phyloP scores from a whole-genome alignment of 2,888 invertebrate species.

The Eristalinus aeneus region DNA sequence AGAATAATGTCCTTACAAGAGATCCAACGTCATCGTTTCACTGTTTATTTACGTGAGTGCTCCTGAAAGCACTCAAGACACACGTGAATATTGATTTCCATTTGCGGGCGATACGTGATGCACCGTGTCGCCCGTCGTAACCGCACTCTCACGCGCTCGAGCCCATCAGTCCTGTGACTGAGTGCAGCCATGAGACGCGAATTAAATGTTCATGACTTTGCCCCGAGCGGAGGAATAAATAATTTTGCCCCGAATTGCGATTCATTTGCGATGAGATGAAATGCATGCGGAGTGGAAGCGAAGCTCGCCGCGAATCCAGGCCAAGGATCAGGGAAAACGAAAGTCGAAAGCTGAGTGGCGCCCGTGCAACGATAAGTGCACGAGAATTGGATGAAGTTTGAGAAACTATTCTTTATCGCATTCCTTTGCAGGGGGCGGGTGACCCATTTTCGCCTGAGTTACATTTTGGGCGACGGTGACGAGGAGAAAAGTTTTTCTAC shows the following conservation, averaged over 20 bases:
- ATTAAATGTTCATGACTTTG: neutral
- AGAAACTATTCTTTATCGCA: neutral
- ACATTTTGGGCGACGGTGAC: neutral
- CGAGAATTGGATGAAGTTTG: neutral
- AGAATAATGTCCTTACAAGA: neutral
- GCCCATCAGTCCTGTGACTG: neutral
- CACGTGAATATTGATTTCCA: slow-evolving; percentile 3
- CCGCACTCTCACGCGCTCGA: neutral
- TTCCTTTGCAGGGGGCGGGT: neutral
- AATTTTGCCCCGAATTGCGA: neutral
- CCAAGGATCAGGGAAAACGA: neutral
- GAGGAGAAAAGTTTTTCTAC: neutral
- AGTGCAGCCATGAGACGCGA: neutral
- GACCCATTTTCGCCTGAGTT: neutral
- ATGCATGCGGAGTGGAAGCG: neutral
- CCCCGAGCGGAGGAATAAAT: neutral
- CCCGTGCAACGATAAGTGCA: neutral
- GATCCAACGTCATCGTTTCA: neutral
- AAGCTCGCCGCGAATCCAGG: neutral
- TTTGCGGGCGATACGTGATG: slow-evolving; percentile 2
- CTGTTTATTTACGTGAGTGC: slow-evolving; percentile 5
- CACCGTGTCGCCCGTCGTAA: neutral
- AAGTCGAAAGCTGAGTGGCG: neutral
- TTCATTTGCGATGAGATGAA: neutral
- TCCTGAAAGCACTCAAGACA: neutral